These are phyloP conservation scores for Brachymystax lenok DNA, from an alignment of 2,797 vertebrate genomes.

Conservation along the genomic window DNA sequence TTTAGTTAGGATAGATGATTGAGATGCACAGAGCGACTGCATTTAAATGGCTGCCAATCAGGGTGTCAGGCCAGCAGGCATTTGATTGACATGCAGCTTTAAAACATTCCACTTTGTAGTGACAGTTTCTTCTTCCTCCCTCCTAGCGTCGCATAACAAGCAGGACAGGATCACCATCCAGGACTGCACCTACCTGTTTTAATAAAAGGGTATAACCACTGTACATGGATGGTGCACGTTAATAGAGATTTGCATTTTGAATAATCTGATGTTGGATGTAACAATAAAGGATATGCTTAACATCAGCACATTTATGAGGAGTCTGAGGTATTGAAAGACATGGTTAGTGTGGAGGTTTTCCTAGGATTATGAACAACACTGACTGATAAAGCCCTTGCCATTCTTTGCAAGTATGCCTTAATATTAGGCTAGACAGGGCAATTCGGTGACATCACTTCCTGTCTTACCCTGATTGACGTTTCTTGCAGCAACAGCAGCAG, in stretches of 20 bases:
- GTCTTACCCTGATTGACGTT: constrained; percentile 69
- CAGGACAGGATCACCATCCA: background rate
- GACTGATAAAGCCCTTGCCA: background rate
- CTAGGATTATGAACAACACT: background rate
- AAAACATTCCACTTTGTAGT: background rate
- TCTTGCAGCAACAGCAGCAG: constrained; percentile 80
- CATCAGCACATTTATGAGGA: background rate
- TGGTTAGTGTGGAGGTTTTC: background rate
- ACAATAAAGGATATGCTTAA: background rate
- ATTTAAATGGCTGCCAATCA: constrained; percentile 30
- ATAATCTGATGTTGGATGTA: background rate
- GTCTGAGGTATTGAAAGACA: background rate
- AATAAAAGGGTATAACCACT: background rate
- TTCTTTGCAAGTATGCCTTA: background rate
- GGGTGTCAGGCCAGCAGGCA: constrained; percentile 26
- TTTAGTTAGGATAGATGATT: constrained; percentile 2
- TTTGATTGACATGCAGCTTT: constrained; percentile 48
- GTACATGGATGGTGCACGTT: background rate
- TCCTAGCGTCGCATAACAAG: too few relatives aligned
- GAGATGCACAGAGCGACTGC: background rate
- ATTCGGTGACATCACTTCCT: background rate
- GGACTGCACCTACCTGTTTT: background rate
- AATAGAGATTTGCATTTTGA: background rate
- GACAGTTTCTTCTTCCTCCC: background rate
- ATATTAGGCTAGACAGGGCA: background rate